Conservation (phyloP, 1,140 invertebrate species). For the Lasioglossum baleicum region DNA sequence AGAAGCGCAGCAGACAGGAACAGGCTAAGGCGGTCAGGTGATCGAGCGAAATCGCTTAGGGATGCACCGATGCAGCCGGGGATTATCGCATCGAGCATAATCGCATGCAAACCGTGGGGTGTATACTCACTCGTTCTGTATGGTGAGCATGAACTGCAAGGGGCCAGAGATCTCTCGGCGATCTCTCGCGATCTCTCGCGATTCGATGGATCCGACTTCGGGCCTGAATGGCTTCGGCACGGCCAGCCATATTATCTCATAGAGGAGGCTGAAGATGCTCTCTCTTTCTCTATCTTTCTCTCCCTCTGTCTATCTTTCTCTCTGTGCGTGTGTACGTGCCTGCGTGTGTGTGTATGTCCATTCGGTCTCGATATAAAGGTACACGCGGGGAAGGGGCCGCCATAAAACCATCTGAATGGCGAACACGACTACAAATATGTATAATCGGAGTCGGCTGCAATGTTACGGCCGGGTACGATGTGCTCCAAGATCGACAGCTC, state of each 20-base stretch:
- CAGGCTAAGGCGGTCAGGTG: too few species aligned
- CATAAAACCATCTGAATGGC: conserved; percentile 68
- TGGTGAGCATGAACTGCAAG: conserved; percentile 64
- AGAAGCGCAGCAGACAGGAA: too few species aligned
- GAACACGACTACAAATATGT: conserved; percentile 49
- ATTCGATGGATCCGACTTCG: conserved; percentile 58
- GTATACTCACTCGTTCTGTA: conserved; percentile 67
- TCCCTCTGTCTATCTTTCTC: too few species aligned
- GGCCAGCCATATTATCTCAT: conserved; percentile 70
- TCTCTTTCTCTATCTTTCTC: conserved; percentile 17
- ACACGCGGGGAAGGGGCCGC: conserved; percentile 53
- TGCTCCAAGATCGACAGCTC: too few species aligned
- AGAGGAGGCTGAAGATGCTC: conserved; percentile 57
- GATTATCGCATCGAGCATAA: background rate
- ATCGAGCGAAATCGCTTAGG: background rate
- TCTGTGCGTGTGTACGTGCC: too few species aligned
- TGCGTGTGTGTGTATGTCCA: conserved; percentile 44
- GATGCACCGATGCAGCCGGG: background rate
- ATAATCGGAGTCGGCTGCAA: conserved; percentile 57
- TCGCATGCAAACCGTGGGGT: conserved; percentile 33
- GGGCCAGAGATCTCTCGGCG: conserved; percentile 14
- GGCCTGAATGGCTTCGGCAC: conserved; percentile 60
- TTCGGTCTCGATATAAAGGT: conserved; percentile 69
- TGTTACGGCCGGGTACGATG: conserved; percentile 49
- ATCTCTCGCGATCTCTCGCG: conserved; percentile 55